Evolutionary conservation across 2,113 vertebrate genomes (phyloP).

Genomic region (Corynorhinus townsendii): DNA sequence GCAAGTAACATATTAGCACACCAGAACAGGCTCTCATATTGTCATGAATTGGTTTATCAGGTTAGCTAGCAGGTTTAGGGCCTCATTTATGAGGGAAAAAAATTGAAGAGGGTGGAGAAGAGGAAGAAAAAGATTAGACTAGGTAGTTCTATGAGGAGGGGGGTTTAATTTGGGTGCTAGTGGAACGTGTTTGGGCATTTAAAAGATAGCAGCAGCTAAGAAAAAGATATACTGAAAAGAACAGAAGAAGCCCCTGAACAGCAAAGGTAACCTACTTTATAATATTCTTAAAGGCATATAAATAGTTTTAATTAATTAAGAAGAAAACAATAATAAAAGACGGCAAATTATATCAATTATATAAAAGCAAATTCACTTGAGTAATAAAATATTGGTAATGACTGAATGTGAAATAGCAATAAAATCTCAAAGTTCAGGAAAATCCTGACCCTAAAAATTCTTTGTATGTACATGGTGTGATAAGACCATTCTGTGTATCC

Average conservation of each 20-base stretch:
- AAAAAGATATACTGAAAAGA: not conserved
- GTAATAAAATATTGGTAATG: slow-evolving; percentile 2
- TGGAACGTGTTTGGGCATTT: not conserved
- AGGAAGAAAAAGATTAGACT: not conserved
- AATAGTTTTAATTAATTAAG: slow-evolving; percentile 8
- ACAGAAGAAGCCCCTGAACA: not conserved
- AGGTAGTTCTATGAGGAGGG: not conserved
- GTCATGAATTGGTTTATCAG: not conserved
- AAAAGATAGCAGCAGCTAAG: not conserved
- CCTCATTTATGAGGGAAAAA: not conserved
- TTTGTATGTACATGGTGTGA: not conserved
- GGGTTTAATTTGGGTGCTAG: not conserved
- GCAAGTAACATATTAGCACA: not conserved
- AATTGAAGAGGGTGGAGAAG: not conserved
- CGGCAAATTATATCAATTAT: not conserved
- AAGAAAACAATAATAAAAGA: slow-evolving; percentile 19
- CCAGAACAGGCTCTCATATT: not conserved
- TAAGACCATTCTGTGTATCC: not conserved
- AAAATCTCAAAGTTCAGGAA: slow-evolving; percentile 35
- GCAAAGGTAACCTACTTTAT: not conserved
- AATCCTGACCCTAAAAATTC: not conserved
- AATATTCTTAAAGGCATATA: not conserved
- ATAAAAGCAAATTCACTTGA: not conserved
- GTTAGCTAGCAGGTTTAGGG: not conserved
- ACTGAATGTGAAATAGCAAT: not conserved